A percentile compares a stretch with the other conserved stretches of the same genome.
phyloP scores from a whole-genome alignment of 2,797 vertebrate species.

The Sandelia bainsii region DNA sequence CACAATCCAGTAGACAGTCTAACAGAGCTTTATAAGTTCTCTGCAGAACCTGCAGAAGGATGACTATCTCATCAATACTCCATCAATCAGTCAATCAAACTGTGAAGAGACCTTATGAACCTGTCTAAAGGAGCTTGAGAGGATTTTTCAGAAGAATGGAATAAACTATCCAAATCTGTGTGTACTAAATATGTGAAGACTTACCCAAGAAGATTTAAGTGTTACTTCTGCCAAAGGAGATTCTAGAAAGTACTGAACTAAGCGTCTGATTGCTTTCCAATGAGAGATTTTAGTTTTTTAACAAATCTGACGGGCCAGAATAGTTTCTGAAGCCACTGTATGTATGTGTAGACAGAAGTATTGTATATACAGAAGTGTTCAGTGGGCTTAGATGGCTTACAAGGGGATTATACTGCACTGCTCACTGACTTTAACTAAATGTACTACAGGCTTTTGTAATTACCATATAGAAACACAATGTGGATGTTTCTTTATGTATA shows the following conservation, averaged over 20 bases:
- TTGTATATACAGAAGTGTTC: constrained; percentile 6
- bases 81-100: background rate
- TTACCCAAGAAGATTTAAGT: no score
- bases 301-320: background rate
- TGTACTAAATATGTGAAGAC: background rate
- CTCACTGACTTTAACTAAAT: constrained; percentile 48
- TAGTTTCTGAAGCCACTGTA: background rate
- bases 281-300: no score
- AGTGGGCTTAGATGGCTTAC: constrained; percentile 54
- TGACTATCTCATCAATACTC: no score
- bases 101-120: background rate
- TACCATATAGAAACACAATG: constrained; percentile 33
- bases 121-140: no score
- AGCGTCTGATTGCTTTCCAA: background rate
- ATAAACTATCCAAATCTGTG: background rate
- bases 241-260: no score
- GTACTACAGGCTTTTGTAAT: constrained; percentile 40
- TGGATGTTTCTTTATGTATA: constrained; percentile 28
- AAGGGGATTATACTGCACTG: constrained; percentile 41
- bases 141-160: background rate
- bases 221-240: no score
- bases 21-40: no score
- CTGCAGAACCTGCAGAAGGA: no score
- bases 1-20: background rate
- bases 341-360: constrained; percentile 1